Evolutionary conservation across 2,888 invertebrate species (phyloP).

Genomic region (Epiblema foenella): DNA sequence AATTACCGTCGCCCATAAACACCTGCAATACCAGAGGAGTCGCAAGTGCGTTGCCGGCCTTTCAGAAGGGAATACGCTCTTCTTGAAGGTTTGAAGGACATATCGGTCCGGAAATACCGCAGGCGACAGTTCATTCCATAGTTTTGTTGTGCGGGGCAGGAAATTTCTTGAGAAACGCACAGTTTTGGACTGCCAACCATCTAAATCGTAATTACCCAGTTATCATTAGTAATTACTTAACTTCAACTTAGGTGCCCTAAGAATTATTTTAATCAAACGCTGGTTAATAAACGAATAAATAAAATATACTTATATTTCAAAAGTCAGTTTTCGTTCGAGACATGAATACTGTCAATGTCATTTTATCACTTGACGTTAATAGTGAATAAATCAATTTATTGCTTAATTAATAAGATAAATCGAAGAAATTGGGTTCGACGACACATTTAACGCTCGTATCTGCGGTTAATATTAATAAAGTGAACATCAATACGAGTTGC

Average conservation of each 20-base stretch:
- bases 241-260: neutral
- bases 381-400: conserved; percentile 31
- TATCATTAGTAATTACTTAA: no score
- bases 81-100: no score
- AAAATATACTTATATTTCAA: neutral
- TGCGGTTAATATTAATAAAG: conserved; percentile 8
- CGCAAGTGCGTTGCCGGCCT: no score
- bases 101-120: no score
- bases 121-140: no score
- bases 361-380: conserved; percentile 24
- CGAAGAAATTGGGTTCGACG: conserved; percentile 51
- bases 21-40: no score
- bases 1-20: no score
- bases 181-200: no score
- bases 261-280: neutral
- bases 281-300: neutral
- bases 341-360: conserved; percentile 9
- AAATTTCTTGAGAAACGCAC: no score
- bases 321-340: conserved; percentile 4
- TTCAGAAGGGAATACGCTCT: no score
- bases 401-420: conserved; percentile 48
- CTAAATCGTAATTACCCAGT: no score
- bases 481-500: neutral
- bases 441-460: conserved; percentile 51
- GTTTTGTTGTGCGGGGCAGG: no score